phyloP scores from a whole-genome alignment of 2,797 vertebrate genomes.

The Cryptoblepharus egeriae region DNA sequence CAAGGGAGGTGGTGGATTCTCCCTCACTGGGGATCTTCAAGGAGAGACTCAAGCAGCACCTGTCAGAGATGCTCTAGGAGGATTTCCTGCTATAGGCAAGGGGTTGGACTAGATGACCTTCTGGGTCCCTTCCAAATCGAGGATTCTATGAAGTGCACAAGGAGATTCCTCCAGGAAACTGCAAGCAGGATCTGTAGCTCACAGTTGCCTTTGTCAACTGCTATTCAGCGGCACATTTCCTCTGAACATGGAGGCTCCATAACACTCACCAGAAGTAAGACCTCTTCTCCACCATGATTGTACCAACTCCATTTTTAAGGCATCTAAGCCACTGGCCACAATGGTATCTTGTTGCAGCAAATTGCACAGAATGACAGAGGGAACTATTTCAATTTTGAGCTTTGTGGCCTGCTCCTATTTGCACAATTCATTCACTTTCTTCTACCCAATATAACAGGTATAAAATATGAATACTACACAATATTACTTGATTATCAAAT shows the following conservation, averaged over 20 bases:
- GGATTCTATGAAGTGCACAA: too few relatives aligned
- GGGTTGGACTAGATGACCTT: too few relatives aligned
- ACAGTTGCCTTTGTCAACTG: too few relatives aligned
- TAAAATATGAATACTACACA: too few relatives aligned
- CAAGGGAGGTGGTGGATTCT: too few relatives aligned
- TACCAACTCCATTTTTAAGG: not conserved
- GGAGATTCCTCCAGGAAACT: not conserved
- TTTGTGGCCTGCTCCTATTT: not conserved
- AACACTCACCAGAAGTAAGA: not conserved
- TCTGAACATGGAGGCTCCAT: not conserved
- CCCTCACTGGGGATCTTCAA: too few relatives aligned
- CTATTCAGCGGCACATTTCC: not conserved
- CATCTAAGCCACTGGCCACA: not conserved
- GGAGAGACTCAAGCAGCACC: too few relatives aligned
- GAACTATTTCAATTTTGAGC: accelerated
- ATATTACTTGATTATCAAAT: not conserved
- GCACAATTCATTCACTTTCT: too few relatives aligned
- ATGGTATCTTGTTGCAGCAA: not conserved
- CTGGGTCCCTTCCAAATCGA: too few relatives aligned
- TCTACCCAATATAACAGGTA: not conserved
- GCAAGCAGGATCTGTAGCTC: not conserved
- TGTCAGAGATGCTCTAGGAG: too few relatives aligned
- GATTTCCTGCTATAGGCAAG: too few relatives aligned
- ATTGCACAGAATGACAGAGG: not conserved
- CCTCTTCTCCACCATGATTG: too few relatives aligned